Evolutionary conservation across 2,888 invertebrate species (phyloP), one percentile per base, ranked within the genome.

Genomic region (Acanthosoma haemorrhoidale): DNA sequence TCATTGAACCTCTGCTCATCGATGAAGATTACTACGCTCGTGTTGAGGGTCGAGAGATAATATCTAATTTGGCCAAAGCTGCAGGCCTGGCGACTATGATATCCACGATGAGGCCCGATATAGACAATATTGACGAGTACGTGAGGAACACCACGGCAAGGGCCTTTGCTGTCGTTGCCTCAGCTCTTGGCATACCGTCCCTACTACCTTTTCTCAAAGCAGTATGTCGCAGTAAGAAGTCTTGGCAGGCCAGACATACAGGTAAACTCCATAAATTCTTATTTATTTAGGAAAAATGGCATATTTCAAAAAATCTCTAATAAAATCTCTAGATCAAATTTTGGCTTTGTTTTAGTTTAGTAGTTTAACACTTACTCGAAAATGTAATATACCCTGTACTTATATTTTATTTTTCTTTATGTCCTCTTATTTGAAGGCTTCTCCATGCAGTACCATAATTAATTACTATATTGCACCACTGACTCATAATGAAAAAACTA

Each of bases 21-120:
- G 99, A 99, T 80, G 99, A 99, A 85, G 99, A 99, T 81, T 99
- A 99, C 82, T 99, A 99, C 80, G 99, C 99, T 29, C 91, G 99
- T 79, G 99, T 99, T 8, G 99, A 99, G 81, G 99, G 98, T 75
- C 87, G 99, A 78, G 99, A 99, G 82, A 99, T 99, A 76, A 99
- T 99, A 78, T 97, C 96, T 0, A 99, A 99, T 82, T 84, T 99
- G 78, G 98, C 99, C 0, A 99, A 99, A 83, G 99, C 99, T 1
- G 99, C 99, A 3, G 99, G 99, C 70, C 83, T 99, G 69, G 99
- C 99, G 3, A 99, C 99, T 13, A 99, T 99, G 99, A 99, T 99
- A 78, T 98, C 98, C 4, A 99, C 99, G 0, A 99, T 99, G 99
- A 86, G 99, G 79, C 99, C 99, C 0, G 99, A 99, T 83, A 99